Evolutionary conservation across 2,888 invertebrate species (phyloP), one percentile per base, ranked within the genome.

Genomic region (Horisme vitalbata): DNA sequence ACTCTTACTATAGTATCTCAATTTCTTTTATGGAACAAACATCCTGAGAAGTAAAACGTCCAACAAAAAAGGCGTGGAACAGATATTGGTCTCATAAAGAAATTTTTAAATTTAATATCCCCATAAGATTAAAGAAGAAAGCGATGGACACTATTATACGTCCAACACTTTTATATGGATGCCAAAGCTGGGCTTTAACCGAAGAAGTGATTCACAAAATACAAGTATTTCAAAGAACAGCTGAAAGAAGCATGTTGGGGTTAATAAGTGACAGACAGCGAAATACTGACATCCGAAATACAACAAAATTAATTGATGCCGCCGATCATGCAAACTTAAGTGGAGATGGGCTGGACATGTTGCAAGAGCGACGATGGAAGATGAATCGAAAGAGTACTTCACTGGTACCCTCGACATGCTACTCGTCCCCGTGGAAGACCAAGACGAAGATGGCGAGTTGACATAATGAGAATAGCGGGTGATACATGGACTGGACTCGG

Each of bases 51-150:
- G 41, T 18, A 33, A 14, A 9, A 10, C 26, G 26, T 2, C 26
- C 10, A 3, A 26, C 10, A 26, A 26, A 26, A 7, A 26, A 26
- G 7, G 26, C 12, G 14, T 24, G 41, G 33, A 20, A 13, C 10
- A 33, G 12, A 24, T 39, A 32, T 10, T 39, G 32, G 32, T 32
- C 39, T 7, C 26, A 24, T n/a, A 39, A 32, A 9, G 39, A 39
- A 9, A 18, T 38, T 6, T 14, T 39, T 10, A 24, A 39, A 32
- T 31, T 11, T n/a, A 32, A 39, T 2, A 26, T 26, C 2, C 26
- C 26, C 6, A 11, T 37, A 9, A 8, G 18, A 14, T 5, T 13
- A 10, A 28, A 15, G 26, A 15, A 10, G 11, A 26, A 26, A 23
- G 26, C 26, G 4, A 26, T 26, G 26, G 26, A 26, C 6, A 10